Evolutionary conservation across 2,797 vertebrate species (phyloP).

Genomic region (Pantherophis alleghaniensis): DNA sequence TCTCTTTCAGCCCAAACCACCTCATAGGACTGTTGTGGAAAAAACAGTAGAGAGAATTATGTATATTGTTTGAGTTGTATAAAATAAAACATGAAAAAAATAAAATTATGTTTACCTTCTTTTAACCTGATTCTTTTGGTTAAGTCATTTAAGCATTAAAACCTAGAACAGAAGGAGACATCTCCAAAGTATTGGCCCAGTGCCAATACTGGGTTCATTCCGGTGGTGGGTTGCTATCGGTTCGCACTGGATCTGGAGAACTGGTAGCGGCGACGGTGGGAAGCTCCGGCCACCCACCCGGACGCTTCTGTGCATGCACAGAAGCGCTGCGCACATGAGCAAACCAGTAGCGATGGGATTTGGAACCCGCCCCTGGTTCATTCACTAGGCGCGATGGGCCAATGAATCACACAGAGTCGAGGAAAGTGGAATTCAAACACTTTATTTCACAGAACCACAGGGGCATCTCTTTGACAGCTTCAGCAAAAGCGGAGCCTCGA

Average conservation of each 20-base stretch:
- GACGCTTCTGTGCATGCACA: too few species aligned
- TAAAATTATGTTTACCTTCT: background rate
- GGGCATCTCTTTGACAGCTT: background rate
- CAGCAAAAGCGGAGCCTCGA: background rate
- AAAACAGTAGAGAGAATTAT: background rate
- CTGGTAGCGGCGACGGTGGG: too few species aligned
- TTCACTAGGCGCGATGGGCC: background rate
- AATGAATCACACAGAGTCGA: background rate
- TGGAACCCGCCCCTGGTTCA: background rate
- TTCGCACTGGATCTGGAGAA: too few species aligned
- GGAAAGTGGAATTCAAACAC: background rate
- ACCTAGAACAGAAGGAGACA: background rate
- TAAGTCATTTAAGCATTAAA: background rate
- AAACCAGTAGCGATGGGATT: too few species aligned
- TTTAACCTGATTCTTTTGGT: background rate
- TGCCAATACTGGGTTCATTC: background rate
- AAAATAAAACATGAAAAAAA: background rate
- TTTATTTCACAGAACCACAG: background rate
- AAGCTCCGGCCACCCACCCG: too few species aligned
- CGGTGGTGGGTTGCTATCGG: too few species aligned
- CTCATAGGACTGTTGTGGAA: background rate
- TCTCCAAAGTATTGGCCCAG: background rate
- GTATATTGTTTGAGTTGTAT: background rate
- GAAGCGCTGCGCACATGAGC: too few species aligned
- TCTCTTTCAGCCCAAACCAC: background rate